Base-by-base conservation (phyloP, 1,140 invertebrate species). In the Subanguina moxae region DNA sequence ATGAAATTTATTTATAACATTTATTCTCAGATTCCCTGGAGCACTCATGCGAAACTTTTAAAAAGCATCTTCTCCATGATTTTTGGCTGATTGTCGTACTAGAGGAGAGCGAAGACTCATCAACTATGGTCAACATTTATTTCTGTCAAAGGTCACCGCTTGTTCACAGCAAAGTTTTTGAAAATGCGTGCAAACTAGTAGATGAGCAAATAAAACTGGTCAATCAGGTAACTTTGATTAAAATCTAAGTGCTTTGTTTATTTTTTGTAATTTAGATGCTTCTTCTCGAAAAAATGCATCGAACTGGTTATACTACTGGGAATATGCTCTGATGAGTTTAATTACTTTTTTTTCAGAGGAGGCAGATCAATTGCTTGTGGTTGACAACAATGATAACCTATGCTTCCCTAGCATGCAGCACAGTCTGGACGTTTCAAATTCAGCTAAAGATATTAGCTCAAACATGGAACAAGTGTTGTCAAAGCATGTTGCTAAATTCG, bases 71-170 rank as follows among this genome's bases (percentile, higher is more conserved):
- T 28, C 42, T 77, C 5, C 71, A 73, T 57, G 71, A 73, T 56
- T 73, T 73, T 32, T 73, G 71, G 71, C 46, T 73, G n/a, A 74
- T 73, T 27, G 30, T 73, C 21, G 23, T 78, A 15, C 21, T 73
- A 7, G 70, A 70, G 46, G 38, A 71, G n/a, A 45, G 15, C 19
- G 68, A 32, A 1, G 38, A 30, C 7, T 13, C 57, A 0, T 17
- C 23, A 9, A 67, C 64, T 32, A 30, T 57, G 17, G 25, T 77
- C 19, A 78, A 76, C 9, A 71, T 73, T 13, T 78, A 71, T 45
- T 73, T 73, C 48, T 74, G 75, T 25, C 67, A 71, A 19, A 71
- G 71, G n/a, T 64, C 62, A 21, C 61, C 62, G 57, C 69, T 72
- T 21, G 25, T 68, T 17, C 71, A 73, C 52, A 77, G 43, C 25